phyloP scores from a whole-genome alignment of 2,113 vertebrate genomes.

The Spea multiplicata region DNA sequence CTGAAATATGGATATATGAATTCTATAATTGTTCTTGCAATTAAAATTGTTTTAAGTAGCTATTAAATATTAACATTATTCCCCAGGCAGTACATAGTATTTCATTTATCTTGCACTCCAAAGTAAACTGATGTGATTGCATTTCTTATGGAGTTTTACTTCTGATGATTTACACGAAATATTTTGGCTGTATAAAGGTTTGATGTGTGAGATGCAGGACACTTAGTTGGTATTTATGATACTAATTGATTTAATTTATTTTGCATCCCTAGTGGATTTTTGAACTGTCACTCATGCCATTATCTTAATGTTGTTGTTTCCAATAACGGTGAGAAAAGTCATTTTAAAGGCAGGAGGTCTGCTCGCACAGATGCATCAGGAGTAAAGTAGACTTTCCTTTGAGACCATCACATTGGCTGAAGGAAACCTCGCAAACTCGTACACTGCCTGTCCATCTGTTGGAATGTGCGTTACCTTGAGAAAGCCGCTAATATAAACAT shows the following conservation, averaged over 20 bases:
- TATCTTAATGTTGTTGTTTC: slow-evolving; percentile 72
- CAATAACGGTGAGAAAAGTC: slow-evolving; percentile 67
- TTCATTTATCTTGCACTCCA: background rate
- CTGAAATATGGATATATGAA: too few relatives aligned
- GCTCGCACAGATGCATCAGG: slow-evolving; percentile 70
- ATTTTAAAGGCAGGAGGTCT: slow-evolving; percentile 67
- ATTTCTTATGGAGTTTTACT: slow-evolving; percentile 6
- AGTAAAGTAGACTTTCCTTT: slow-evolving; percentile 59
- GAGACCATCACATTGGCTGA: slow-evolving; percentile 58
- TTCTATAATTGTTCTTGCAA: too few relatives aligned
- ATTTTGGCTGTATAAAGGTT: slow-evolving; percentile 45
- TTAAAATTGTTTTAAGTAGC: too few relatives aligned
- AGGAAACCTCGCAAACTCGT: slow-evolving; percentile 61
- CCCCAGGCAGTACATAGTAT: slow-evolving; percentile 3
- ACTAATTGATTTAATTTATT: slow-evolving; percentile 76
- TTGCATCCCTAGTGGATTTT: slow-evolving; percentile 61
- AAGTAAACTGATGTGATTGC: background rate
- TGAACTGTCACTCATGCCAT: slow-evolving; percentile 69
- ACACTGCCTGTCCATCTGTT: slow-evolving; percentile 70
- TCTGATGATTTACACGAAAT: slow-evolving; percentile 17
- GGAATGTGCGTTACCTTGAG: slow-evolving; percentile 57
- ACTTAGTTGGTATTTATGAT: slow-evolving; percentile 63
- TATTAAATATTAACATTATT: too few relatives aligned
- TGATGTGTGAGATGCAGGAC: slow-evolving; percentile 50
- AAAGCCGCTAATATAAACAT: slow-evolving; percentile 54